Evolutionary conservation across 2,113 vertebrate species (phyloP), one percentile per base, ranked within the genome.

Genomic region (Recurvirostra avosetta): DNA sequence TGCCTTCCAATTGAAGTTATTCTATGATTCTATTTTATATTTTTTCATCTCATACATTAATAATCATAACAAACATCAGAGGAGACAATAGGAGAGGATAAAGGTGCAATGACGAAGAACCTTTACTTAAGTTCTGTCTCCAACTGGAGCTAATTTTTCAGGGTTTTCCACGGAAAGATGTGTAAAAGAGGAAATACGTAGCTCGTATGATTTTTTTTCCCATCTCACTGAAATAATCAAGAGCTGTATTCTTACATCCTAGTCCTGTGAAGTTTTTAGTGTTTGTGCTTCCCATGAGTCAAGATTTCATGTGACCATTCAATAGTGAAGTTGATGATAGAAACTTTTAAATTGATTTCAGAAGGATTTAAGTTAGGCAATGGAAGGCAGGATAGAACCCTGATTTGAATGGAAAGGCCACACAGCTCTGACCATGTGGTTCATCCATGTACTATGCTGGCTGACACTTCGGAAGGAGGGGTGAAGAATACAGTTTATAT

Each of bases 361-460:
- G 45, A 80, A 80, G 8, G 16, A 61, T 52, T 77, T 50, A 11
- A 55, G 12, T n/a, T 56, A 66, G 65, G 15, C 12, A 66, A 21
- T 30, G 29, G 12, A 90, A 80, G n/a, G 38, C 30, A 59, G 56
- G 15, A 23, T 8, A 75, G 32, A 90, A n/a, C 2, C 12, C 32
- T 52, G 9, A 11, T 83, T 71, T 53, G 14, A 65, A 63, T 21
- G 21, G 49, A 80, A 85, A 77, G 8, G 16, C 47, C 50, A 43
- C 23, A 29, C 18, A 55, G 16, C 7, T 0, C 0, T 2, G 5
- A 47, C 29, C 29, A 25, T 38, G 11, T 67, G 29, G 11, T 38
- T 62, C 2, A 40, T 49, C 19, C 3, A 0, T 59, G 5, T 63
- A 34, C 21, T 53, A 23, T 0, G 2, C 8, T 86, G 14, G 14